Evolutionary conservation across 2,113 vertebrate species (phyloP).

Genomic region (Hippocampus zosterae): DNA sequence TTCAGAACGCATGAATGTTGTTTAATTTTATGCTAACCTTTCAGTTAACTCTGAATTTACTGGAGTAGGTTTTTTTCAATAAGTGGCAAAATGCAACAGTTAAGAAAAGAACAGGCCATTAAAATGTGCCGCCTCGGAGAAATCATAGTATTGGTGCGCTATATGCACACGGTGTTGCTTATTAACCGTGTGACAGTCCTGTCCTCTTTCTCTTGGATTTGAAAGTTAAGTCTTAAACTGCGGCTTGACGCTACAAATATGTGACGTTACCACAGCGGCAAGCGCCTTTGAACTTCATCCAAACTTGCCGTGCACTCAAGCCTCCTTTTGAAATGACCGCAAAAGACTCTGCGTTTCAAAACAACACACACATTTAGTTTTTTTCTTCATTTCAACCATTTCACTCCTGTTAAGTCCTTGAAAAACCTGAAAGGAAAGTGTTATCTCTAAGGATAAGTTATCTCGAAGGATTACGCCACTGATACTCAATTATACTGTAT

Average conservation of each 20-base stretch:
- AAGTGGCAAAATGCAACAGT: slow-evolving; percentile 16
- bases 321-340: slow-evolving; percentile 25
- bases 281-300: slow-evolving; percentile 46
- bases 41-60: neutral
- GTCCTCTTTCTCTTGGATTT: slow-evolving; percentile 36
- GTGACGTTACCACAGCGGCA: slow-evolving; percentile 19
- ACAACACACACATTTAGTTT: slow-evolving; percentile 21
- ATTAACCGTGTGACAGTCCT: slow-evolving; percentile 36
- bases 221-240: slow-evolving; percentile 46
- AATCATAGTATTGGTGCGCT: slow-evolving; percentile 33
- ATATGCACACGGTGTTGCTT: slow-evolving; percentile 39
- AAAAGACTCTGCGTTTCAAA: slow-evolving; percentile 21
- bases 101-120: slow-evolving; percentile 37
- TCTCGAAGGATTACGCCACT: slow-evolving; percentile 23
- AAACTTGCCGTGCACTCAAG: slow-evolving; percentile 24
- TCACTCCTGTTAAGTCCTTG: slow-evolving; percentile 38
- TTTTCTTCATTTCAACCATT: slow-evolving; percentile 14
- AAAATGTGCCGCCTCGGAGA: slow-evolving; percentile 40
- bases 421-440: slow-evolving; percentile 47
- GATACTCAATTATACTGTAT: slow-evolving; percentile 36
- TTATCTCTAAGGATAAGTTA: slow-evolving; percentile 53
- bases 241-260: slow-evolving; percentile 51
- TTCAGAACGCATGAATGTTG: too few relatives aligned
- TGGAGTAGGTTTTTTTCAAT: neutral
- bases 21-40: neutral